Evolutionary conservation across 2,113 vertebrate genomes (phyloP).

Genomic region (Micronycteris hirsuta): DNA sequence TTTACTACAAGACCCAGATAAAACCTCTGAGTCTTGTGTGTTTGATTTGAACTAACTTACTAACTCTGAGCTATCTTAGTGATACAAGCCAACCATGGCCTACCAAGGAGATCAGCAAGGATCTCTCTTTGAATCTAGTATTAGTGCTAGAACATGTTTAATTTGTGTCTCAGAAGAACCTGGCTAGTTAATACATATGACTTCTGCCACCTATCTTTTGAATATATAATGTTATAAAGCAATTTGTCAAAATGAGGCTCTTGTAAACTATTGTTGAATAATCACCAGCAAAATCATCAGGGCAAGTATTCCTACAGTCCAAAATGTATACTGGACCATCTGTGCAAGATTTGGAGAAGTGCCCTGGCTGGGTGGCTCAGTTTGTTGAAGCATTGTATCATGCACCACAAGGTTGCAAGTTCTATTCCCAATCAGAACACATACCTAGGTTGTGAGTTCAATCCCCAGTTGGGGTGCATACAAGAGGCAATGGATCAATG

Average conservation of each 20-base stretch:
- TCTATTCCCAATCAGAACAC: too few species aligned
- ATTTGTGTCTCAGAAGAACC: background rate
- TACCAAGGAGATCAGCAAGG: background rate
- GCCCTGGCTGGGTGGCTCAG: too few species aligned
- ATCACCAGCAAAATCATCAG: background rate
- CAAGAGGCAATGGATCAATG: too few species aligned
- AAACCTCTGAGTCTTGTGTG: background rate
- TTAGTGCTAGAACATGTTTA: background rate
- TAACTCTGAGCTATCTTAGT: too few species aligned
- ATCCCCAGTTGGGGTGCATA: too few species aligned
- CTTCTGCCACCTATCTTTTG: background rate
- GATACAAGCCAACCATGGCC: background rate
- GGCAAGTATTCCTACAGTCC: too few species aligned
- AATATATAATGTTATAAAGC: background rate
- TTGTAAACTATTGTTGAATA: background rate
- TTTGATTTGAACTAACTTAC: background rate
- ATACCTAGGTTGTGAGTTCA: too few species aligned
- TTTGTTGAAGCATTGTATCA: too few species aligned
- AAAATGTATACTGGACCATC: background rate
- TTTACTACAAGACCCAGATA: too few species aligned
- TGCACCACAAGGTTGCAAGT: too few species aligned
- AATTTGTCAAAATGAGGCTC: background rate
- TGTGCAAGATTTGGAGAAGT: background rate
- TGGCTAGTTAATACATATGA: background rate
- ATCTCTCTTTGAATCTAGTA: background rate